Conservation (phyloP, 2,113 vertebrate genomes). For the Natator depressus region DNA sequence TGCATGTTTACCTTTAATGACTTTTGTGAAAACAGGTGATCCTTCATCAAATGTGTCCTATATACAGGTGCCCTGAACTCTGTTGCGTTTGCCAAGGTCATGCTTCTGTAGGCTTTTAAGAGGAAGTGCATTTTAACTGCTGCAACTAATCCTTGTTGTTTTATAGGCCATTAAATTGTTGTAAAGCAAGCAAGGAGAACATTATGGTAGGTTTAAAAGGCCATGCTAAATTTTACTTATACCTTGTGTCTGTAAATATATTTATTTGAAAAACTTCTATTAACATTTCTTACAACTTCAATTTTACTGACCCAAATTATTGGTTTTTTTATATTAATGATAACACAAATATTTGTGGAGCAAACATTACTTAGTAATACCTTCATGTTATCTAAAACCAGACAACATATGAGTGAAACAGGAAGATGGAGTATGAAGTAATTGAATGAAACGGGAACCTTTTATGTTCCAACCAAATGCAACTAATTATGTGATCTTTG, state of each 20-base stretch:
- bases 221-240: background rate
- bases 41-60: background rate
- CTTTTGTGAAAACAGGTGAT: background rate
- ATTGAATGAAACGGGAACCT: conserved; percentile 5
- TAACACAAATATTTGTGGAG: conserved; percentile 2
- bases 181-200: conserved; percentile 9
- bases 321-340: conserved; percentile 15
- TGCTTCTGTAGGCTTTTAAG: conserved; percentile 14
- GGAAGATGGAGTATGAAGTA: conserved; percentile 13
- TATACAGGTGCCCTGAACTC: background rate
- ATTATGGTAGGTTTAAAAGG: conserved; percentile 15
- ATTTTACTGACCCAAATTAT: background rate
- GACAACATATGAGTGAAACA: background rate
- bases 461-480: conserved; percentile 30
- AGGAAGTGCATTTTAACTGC: conserved; percentile 33
- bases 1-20: background rate
- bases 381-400: conserved; percentile 38
- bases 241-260: background rate
- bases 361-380: conserved; percentile 4
- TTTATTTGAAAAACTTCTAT: background rate
- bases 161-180: conserved; percentile 36
- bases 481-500: conserved; percentile 41
- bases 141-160: background rate
- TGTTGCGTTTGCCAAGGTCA: background rate
- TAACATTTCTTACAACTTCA: background rate